Evolutionary conservation across 1,140 invertebrate genomes (phyloP).

Genomic region (Papilio glaucus): DNA sequence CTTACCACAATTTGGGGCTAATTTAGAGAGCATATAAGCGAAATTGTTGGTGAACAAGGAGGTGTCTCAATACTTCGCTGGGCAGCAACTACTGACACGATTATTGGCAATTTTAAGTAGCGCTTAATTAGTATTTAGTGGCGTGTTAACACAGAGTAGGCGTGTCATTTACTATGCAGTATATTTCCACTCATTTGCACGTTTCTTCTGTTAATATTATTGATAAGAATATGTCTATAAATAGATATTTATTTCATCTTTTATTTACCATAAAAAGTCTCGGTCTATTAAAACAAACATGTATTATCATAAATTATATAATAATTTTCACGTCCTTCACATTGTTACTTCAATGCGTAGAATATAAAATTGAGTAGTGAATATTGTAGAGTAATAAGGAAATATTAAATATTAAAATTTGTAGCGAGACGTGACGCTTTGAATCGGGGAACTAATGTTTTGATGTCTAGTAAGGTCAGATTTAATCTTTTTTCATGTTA

Average conservation of each 20-base stretch:
- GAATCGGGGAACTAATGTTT: not conserved
- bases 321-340: not conserved
- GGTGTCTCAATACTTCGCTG: too few species aligned
- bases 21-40: too few species aligned
- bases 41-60: too few species aligned
- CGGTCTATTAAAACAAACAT: not conserved
- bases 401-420: not conserved
- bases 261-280: not conserved
- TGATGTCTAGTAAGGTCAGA: not conserved
- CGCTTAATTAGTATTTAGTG: too few species aligned
- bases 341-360: not conserved
- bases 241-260: not conserved
- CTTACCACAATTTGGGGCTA: too few species aligned
- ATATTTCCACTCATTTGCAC: not conserved
- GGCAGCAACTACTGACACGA: too few species aligned
- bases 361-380: not conserved
- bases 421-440: not conserved
- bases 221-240: not conserved
- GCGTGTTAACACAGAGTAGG: not conserved
- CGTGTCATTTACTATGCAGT: not conserved
- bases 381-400: conserved; percentile 8
- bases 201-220: not conserved
- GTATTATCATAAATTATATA: not conserved
- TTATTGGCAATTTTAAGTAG: too few species aligned
- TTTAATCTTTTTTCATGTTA: not conserved